Evolutionary conservation across 2,797 vertebrate genomes (phyloP), one percentile per base, ranked within the genome.

Genomic region (Xiphophorus birchmanni): DNA sequence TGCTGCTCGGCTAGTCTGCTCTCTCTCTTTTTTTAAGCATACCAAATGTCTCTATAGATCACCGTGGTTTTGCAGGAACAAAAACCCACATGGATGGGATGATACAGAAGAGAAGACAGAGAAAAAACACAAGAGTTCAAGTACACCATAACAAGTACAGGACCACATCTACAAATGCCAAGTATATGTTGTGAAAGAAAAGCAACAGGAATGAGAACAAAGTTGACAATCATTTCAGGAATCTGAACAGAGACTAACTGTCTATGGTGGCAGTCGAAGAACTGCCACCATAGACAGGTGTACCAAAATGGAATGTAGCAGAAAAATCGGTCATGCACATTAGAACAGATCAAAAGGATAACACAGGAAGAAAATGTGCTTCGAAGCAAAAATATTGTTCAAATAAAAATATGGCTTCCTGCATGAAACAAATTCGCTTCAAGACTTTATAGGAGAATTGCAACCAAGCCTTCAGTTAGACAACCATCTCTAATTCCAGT

Each of bases 21-120:
- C 40, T 92, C 15, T 37, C 35, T 79, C 50, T 7, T 93, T 67
- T 26, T 63, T 80, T 63, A 47, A 95, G 95, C 97, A 94, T 97
- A 98, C 97, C 97, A 97, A 98, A 97, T 84, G 96, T 97, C 95
- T 97, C 97, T 98, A 97, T 93, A 96, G 95, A 97, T 96, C 97
- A 96, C 94, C 96, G 95, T 94, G 93, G 97, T 94, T 96, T 97
- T 96, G 95, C 96, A 97, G 97, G 96, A 97, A 95, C 96, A 97
- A 96, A 95, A 96, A 97, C 95, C 97, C 96, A 97, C 96, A 97
- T 83, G 96, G 96, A 97, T 97, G 96, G 94, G 95, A 97, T 96
- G 96, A 96, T 94, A 94, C 94, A 82, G 94, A 95, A 92, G 93
- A 92, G 90, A 91, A 95, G 90, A 95, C 86, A 95, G 89, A 95